Evolutionary conservation across 2,888 invertebrate genomes (phyloP), one percentile per base, ranked within the genome.

Genomic region (Cheiracanthium punctorium): DNA sequence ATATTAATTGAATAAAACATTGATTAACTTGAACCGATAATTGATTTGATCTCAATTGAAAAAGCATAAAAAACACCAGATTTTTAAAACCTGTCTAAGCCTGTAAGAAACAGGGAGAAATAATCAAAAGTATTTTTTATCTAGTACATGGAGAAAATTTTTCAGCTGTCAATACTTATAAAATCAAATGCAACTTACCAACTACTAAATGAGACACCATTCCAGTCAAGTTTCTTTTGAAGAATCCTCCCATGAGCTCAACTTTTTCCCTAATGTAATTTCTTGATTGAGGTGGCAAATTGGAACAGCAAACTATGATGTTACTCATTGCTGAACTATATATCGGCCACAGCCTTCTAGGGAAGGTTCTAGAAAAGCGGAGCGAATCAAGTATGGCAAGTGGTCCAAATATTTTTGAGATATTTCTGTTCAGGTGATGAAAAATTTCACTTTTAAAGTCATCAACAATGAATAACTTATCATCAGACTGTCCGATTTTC

Each of bases 151-250:
- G n/a, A n/a, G n/a, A n/a, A n/a, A n/a, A n/a, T n/a, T n/a, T n/a
- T n/a, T n/a, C n/a, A n/a, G n/a, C n/a, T n/a, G n/a, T n/a, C n/a
- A n/a, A n/a, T n/a, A 37, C 10, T 37, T 37, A 48, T 2, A 48
- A 48, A 17, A 58, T 5, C 48, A 14, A 14, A 1, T 33, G 65
- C 71, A 10, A 71, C 88, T 33, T 20, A 84, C 91, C 94, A 0
- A 96, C 95, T 1, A 98, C 93, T 28, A 98, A 93, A 92, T 97
- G 97, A 8, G 97, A 97, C 0, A 95, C 94, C 77, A 94, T 89
- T 37, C 91, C 90, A 17, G 91, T 91, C 81, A 92, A 91, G 74
- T 91, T 91, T 74, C 90, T 90, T 30, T 90, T 90, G 30, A 90
- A 90, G 17, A 90, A 89, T 1, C 92, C 93, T 43, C 91, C 91